Evolutionary conservation across 2,113 vertebrate species (phyloP).

Genomic region (Cricetomys ansorgei): DNA sequence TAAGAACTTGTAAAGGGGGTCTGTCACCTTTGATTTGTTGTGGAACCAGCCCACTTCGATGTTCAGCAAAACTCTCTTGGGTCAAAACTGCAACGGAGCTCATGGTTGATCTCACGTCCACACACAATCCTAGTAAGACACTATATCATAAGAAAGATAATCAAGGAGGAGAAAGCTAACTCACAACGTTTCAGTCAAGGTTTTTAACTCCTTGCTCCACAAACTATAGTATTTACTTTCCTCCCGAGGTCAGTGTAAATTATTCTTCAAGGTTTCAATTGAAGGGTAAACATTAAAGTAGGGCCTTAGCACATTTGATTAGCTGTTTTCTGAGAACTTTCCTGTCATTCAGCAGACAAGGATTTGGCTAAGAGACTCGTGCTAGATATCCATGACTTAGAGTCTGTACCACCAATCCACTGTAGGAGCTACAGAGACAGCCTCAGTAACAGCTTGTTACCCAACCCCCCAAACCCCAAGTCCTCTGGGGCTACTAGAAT

Average conservation of each 20-base stretch:
- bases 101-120: slow-evolving; percentile 97
- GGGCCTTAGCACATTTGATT: background rate
- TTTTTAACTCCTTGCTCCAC: background rate
- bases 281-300: background rate
- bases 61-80: slow-evolving; percentile 99
- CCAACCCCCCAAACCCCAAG: too few relatives aligned
- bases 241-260: background rate
- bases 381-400: too few relatives aligned
- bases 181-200: background rate
- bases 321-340: background rate
- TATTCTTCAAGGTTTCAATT: background rate
- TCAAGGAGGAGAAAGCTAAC: background rate
- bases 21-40: slow-evolving; percentile 94
- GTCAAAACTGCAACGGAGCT: slow-evolving; percentile 99
- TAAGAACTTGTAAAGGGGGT: background rate
- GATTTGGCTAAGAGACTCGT: background rate
- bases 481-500: background rate
- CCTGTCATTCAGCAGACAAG: background rate
- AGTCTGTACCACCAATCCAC: background rate
- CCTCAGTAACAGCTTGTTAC: background rate
- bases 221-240: background rate
- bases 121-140: slow-evolving; percentile 97
- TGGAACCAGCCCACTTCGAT: slow-evolving; percentile 96
- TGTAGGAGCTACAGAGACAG: background rate
- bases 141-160: slow-evolving; percentile 80